phyloP scores from a whole-genome alignment of 1,140 invertebrate species.

The Monochamus saltuarius region DNA sequence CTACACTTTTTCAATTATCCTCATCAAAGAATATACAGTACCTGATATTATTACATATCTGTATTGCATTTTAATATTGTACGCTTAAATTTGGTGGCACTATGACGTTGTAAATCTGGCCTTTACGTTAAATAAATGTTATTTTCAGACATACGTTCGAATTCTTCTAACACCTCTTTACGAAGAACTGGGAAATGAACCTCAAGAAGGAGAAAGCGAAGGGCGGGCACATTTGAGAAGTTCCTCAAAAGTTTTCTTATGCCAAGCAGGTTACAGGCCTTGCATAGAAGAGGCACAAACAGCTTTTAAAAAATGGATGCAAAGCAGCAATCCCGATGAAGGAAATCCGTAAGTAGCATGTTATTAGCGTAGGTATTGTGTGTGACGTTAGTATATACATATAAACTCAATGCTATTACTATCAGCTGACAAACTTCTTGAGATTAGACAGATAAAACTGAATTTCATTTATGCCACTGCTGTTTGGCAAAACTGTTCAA shows the following conservation, averaged over 20 bases:
- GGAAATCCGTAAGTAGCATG: conserved; percentile 71
- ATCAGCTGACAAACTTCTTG: no score
- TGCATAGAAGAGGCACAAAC: conserved; percentile 68
- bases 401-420: no score
- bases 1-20: not conserved
- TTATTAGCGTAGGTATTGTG: no score
- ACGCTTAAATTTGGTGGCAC: no score
- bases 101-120: not conserved
- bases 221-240: conserved; percentile 63
- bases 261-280: conserved; percentile 69
- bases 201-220: conserved; percentile 57
- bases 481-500: no score
- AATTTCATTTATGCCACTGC: no score
- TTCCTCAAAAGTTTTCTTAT: conserved; percentile 67
- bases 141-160: conserved; percentile 63
- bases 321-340: conserved; percentile 64
- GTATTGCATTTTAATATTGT: no score
- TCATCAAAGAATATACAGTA: not conserved
- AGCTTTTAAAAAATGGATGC: conserved; percentile 68
- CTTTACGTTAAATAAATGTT: conserved; percentile 1
- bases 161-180: conserved; percentile 66
- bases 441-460: no score
- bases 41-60: no score
- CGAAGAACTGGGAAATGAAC: conserved; percentile 59
- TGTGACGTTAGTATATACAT: no score